These are phyloP conservation scores for Manis javanica DNA, from an alignment of 2,797 vertebrate species.

Conservation along the genomic window DNA sequence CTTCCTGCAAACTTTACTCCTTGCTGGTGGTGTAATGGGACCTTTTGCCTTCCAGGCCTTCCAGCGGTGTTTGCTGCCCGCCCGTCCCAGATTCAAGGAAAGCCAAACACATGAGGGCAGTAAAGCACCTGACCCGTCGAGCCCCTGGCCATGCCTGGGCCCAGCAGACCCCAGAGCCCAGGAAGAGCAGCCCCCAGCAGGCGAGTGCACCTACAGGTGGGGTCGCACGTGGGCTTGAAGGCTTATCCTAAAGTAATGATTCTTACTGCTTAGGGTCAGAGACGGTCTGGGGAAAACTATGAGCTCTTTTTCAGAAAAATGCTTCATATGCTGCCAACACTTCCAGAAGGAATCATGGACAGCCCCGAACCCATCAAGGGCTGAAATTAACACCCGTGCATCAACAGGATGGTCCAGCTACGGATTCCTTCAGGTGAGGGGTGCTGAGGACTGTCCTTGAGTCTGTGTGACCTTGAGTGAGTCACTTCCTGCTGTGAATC, in stretches of 20 bases:
- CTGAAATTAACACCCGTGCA: rapidly evolving
- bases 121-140: not conserved
- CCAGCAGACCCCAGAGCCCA: not conserved
- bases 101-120: not conserved
- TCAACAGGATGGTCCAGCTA: not conserved
- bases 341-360: not conserved
- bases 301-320: not conserved
- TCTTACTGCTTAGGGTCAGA: not conserved
- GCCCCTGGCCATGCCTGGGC: not conserved
- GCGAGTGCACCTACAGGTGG: no score
- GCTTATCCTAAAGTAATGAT: not conserved
- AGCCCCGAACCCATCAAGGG: not conserved
- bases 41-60: not conserved
- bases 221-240: not conserved
- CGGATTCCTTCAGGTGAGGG: not conserved
- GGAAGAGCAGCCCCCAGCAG: rapidly evolving
- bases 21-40: not conserved
- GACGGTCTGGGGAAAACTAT: not conserved
- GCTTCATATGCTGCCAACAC: rapidly evolving
- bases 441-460: not conserved
- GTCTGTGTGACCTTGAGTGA: not conserved
- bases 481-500: not conserved
- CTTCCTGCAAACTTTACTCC: not conserved
- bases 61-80: not conserved
- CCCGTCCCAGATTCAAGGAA: not conserved